Percentiles rank a stretch among this genome's conserved stretches.
Conservation (phyloP, 92 coral and sea anemone genomes). For the Pocillopora meandrina region DNA sequence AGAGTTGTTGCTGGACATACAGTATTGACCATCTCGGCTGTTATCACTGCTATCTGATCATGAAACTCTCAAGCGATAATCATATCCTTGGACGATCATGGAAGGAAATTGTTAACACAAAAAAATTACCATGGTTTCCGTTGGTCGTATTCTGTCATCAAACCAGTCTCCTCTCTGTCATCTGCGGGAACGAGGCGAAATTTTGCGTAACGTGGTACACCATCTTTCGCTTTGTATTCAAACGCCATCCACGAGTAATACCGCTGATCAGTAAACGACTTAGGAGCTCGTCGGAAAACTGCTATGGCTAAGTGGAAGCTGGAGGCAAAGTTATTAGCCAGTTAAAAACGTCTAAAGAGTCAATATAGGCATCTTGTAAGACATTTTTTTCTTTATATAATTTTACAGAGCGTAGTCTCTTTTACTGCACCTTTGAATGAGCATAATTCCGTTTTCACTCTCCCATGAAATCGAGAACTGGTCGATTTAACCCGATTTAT, state of each 20-base stretch:
- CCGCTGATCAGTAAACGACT: slow-evolving; percentile 66
- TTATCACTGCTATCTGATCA: too few species aligned
- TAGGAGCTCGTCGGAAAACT: slow-evolving; percentile 62
- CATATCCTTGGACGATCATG: too few species aligned
- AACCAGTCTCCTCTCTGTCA: slow-evolving; percentile 65
- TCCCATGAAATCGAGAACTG: too few species aligned
- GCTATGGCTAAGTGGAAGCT: slow-evolving; percentile 44
- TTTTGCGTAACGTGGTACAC: slow-evolving; percentile 68
- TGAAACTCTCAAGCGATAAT: too few species aligned
- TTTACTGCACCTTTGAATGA: too few species aligned
- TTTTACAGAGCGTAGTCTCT: too few species aligned
- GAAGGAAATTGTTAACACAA: too few species aligned
- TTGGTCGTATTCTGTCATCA: slow-evolving; percentile 73
- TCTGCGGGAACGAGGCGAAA: slow-evolving; percentile 74
- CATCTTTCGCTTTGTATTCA: slow-evolving; percentile 70
- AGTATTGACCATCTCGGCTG: too few species aligned
- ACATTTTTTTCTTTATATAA: not conserved
- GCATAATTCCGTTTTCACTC: too few species aligned
- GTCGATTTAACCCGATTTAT: too few species aligned
- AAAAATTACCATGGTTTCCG: slow-evolving; percentile 69
- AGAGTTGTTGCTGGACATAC: too few species aligned
- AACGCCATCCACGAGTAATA: slow-evolving; percentile 74
- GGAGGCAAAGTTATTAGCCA: not conserved
- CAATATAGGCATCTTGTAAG: not conserved
- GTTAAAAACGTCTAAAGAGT: too few species aligned